These are phyloP conservation scores for Autographa pulchrina DNA, from an alignment of 2,888 invertebrate species.

Conservation along the genomic window DNA sequence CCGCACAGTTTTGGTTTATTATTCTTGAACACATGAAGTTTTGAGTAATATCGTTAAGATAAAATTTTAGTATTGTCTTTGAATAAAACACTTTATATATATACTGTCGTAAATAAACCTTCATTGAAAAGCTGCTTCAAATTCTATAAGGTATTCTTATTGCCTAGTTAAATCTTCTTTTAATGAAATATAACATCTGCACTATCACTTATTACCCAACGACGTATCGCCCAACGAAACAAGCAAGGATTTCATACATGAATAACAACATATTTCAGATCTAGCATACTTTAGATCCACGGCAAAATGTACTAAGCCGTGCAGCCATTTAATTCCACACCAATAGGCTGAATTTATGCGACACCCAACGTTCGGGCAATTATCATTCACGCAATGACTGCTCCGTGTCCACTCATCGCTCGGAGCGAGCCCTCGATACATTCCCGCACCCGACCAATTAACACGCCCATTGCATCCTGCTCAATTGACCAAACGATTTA, in stretches of 20 bases:
- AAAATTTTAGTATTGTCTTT: not conserved
- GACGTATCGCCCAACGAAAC: not conserved
- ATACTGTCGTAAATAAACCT: too few species aligned
- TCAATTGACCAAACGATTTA: slow-evolving; percentile 83
- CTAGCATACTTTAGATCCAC: slow-evolving; percentile 50
- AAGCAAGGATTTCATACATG: not conserved
- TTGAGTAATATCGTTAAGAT: not conserved
- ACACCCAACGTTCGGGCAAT: slow-evolving; percentile 77
- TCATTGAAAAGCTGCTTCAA: too few species aligned
- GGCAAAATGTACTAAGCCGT: slow-evolving; percentile 65
- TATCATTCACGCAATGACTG: slow-evolving; percentile 85
- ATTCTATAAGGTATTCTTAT: not conserved
- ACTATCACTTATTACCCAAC: not conserved
- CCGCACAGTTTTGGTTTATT: not conserved
- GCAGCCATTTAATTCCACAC: slow-evolving; percentile 80
- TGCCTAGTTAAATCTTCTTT: not conserved
- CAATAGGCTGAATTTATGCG: slow-evolving; percentile 80
- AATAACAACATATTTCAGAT: slow-evolving; percentile 19
- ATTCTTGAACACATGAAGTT: not conserved
- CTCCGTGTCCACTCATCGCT: slow-evolving; percentile 78
- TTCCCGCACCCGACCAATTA: slow-evolving; percentile 82
- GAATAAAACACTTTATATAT: not conserved
- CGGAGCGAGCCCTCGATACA: slow-evolving; percentile 62
- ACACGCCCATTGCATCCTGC: slow-evolving; percentile 84
- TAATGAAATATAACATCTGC: not conserved